Percentiles rank a stretch among this genome's conserved stretches.
Evolutionary conservation across 1,140 invertebrate species (phyloP).

Genomic region (Coenobita brevimanus): DNA sequence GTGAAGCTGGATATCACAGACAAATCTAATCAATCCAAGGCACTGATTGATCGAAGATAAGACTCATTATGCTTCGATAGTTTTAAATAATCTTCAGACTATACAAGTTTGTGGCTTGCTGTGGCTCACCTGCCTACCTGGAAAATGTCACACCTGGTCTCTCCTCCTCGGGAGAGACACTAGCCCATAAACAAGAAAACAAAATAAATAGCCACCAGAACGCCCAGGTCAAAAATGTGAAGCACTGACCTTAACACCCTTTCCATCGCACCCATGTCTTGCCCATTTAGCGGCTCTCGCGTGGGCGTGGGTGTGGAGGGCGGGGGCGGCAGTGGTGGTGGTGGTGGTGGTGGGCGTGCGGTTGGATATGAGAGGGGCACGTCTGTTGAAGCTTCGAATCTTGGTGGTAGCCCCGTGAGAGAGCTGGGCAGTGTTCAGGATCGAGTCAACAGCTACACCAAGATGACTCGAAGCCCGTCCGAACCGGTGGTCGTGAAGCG

Average conservation of each 20-base stretch:
- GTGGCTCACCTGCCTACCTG: too few species aligned
- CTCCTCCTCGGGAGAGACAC: too few species aligned
- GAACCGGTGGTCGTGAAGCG: slow-evolving; percentile 25
- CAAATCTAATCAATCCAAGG: too few species aligned
- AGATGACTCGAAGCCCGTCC: slow-evolving; percentile 46
- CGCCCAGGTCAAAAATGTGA: neutral
- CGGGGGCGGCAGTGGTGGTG: slow-evolving; percentile 18
- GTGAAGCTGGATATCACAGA: too few species aligned
- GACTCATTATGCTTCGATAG: too few species aligned
- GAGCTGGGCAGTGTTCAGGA: slow-evolving; percentile 46
- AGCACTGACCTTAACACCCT: neutral
- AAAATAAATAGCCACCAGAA: too few species aligned
- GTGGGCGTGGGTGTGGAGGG: slow-evolving; percentile 37
- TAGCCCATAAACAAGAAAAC: neutral
- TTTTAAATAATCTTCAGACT: too few species aligned
- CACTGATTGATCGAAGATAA: too few species aligned
- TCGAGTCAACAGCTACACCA: slow-evolving; percentile 47
- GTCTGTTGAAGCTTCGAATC: slow-evolving; percentile 24
- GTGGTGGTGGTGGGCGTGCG: neutral
- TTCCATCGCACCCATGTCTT: slow-evolving; percentile 28
- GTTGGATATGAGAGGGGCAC: slow-evolving; percentile 39
- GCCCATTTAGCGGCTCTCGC: slow-evolving; percentile 51
- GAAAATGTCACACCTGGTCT: too few species aligned
- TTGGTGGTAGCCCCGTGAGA: slow-evolving; percentile 30
- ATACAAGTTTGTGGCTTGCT: too few species aligned